These are phyloP conservation scores for Prunella fulvescens DNA, from an alignment of 2,113 vertebrate genomes.

Conservation along the genomic window DNA sequence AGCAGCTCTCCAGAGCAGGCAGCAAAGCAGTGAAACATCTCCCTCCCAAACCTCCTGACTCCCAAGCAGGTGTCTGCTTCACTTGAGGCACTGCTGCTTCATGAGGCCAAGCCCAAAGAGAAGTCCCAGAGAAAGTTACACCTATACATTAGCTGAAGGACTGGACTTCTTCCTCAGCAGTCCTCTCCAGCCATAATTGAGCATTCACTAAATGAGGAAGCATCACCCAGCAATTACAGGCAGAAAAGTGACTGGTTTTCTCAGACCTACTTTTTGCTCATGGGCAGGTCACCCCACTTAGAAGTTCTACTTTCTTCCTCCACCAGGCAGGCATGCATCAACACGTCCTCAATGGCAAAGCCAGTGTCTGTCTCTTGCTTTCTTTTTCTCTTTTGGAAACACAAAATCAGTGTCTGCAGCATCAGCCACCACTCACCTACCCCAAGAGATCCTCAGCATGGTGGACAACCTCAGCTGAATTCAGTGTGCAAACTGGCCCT, in stretches of 20 bases:
- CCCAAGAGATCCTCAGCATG: neutral
- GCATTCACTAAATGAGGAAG: rapidly evolving
- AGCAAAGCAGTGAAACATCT: neutral
- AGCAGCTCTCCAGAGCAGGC: neutral
- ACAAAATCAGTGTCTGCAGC: neutral
- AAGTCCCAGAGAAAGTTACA: neutral
- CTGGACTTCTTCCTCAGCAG: neutral
- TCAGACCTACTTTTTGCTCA: neutral
- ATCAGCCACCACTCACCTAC: neutral
- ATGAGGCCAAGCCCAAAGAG: rapidly evolving
- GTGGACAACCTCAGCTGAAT: neutral
- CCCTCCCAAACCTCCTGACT: neutral
- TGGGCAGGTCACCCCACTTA: neutral
- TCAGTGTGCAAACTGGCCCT: neutral
- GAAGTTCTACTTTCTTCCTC: neutral
- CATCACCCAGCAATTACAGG: neutral
- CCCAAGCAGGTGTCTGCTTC: neutral
- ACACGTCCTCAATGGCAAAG: neutral
- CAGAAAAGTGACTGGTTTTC: neutral
- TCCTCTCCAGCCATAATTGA: neutral
- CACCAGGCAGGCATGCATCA: neutral
- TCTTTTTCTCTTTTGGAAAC: neutral
- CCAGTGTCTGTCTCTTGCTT: neutral
- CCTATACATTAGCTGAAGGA: neutral
- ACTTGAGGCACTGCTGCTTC: neutral